Evolutionary conservation across 2,888 invertebrate species (phyloP), one percentile per base, ranked within the genome.

Genomic region (Atrina japonica): DNA sequence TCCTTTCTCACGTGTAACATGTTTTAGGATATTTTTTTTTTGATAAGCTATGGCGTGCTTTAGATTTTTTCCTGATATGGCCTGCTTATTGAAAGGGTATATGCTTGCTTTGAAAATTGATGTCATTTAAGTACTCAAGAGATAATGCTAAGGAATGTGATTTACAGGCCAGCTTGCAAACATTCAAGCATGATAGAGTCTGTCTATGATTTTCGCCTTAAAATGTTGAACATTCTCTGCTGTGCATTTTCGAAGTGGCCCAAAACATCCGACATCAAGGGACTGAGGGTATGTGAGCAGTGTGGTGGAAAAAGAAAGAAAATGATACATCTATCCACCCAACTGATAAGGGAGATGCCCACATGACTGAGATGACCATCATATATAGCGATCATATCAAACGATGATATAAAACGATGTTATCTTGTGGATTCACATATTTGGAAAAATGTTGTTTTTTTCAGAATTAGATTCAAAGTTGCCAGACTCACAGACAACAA

Each of bases 251-350:
- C n/a, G n/a, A n/a, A n/a, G n/a, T 14, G 66, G 69, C 1, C 75
- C 69, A 43, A 49, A 75, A 43, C 66, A 71, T 2, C 75, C 63
- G 21, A 72, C 70, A 61, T 70, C 72, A 23, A 67, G 23, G 9
- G 67, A 70, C 30, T 70, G 1, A 69, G 47, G 16, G 67, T 21
- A 61, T 72, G 72, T n/a, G 53, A 63, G 14, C 61, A 60, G 43
- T 75, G 74, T n/a, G 70, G 66, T 5, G 77, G 77, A 3, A 75
- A 55, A 2, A 75, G 65, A 71, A 73, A 75, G 3, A 77, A 41
- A 5, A 72, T 61, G 0, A 73, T 73, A 25, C 67, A 45, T 2
- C 73, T 41, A 14, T 52, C 0, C 41, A 23, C 70, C 75, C 75
- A 73, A 18, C 72, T 49, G 41, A 71, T 66, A 9, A 72, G 21